phyloP scores from a whole-genome alignment of 23 tunicate genomes.

The Trididemnum nubilum region DNA sequence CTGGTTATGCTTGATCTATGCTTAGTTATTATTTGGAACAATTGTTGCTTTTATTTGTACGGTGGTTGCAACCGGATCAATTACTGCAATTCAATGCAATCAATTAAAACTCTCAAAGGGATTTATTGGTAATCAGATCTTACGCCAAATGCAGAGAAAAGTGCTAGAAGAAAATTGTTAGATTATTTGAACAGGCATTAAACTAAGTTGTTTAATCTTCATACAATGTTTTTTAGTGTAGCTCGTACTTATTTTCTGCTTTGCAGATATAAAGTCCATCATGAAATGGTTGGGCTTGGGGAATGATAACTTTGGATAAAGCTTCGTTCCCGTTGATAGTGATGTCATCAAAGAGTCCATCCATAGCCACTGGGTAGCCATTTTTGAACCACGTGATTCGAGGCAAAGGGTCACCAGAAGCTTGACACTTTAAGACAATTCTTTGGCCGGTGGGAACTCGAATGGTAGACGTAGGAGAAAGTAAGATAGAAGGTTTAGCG shows the following conservation, averaged over 20 bases:
- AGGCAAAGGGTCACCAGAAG: slow-evolving; percentile 56
- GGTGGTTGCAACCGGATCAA: too few species aligned
- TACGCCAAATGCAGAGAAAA: too few species aligned
- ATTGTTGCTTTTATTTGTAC: too few species aligned
- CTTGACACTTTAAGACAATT: slow-evolving; percentile 40
- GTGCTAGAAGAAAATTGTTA: too few species aligned
- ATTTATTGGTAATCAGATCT: too few species aligned
- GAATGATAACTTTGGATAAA: slow-evolving; percentile 33
- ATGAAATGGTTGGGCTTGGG: not conserved
- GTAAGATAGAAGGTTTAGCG: slow-evolving; percentile 25
- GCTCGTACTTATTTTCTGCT: slow-evolving; percentile 60
- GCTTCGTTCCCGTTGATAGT: not conserved
- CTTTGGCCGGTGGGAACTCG: slow-evolving; percentile 30
- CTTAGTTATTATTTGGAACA: too few species aligned
- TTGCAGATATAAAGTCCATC: slow-evolving; percentile 53
- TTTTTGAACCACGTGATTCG: slow-evolving; percentile 63
- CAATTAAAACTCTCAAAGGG: too few species aligned
- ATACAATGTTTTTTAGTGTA: not conserved
- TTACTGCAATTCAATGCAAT: too few species aligned
- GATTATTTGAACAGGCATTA: too few species aligned
- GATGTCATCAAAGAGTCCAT: not conserved
- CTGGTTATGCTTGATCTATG: too few species aligned
- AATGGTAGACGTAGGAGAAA: slow-evolving; percentile 37
- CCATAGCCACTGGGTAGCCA: slow-evolving; percentile 38
- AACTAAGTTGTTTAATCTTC: too few species aligned